These are phyloP conservation scores for Paguma larvata DNA, from an alignment of 2,797 vertebrate species.

Conservation along the genomic window DNA sequence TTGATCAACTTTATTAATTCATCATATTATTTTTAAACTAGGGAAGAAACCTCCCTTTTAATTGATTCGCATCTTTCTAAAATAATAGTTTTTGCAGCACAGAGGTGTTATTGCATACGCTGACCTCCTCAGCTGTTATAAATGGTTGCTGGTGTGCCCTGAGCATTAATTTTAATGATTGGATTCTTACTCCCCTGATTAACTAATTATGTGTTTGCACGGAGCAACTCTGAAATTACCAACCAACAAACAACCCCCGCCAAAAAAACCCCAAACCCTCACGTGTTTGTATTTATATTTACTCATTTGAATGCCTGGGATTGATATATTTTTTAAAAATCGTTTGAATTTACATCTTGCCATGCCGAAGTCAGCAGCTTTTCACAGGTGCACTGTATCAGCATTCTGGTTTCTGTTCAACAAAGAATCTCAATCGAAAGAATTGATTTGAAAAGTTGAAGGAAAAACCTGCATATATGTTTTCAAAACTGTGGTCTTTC, in stretches of 20 bases:
- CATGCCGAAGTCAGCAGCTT: constrained; percentile 14
- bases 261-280: neutral
- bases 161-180: constrained; percentile 76
- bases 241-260: neutral
- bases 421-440: neutral
- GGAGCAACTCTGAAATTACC: constrained; percentile 55
- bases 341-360: constrained; percentile 40
- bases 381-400: neutral
- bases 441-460: constrained; percentile 64
- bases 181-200: constrained; percentile 80
- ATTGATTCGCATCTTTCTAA: constrained; percentile 76
- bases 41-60: constrained; percentile 72
- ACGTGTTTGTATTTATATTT: constrained; percentile 22
- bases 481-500: constrained; percentile 80
- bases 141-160: constrained; percentile 77
- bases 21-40: constrained; percentile 85
- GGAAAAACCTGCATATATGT: constrained; percentile 30
- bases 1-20: constrained; percentile 88
- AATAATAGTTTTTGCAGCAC: constrained; percentile 73
- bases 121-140: constrained; percentile 68
- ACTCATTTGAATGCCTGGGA: neutral
- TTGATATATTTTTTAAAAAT: constrained; percentile 42
- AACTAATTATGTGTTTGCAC: constrained; percentile 72
- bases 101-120: constrained; percentile 70
- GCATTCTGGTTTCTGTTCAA: constrained; percentile 53